A percentile compares a stretch with the other conserved stretches of the same genome.
Evolutionary conservation across 2,888 invertebrate species (phyloP).

Genomic region (Lasioglossum zephyrum): DNA sequence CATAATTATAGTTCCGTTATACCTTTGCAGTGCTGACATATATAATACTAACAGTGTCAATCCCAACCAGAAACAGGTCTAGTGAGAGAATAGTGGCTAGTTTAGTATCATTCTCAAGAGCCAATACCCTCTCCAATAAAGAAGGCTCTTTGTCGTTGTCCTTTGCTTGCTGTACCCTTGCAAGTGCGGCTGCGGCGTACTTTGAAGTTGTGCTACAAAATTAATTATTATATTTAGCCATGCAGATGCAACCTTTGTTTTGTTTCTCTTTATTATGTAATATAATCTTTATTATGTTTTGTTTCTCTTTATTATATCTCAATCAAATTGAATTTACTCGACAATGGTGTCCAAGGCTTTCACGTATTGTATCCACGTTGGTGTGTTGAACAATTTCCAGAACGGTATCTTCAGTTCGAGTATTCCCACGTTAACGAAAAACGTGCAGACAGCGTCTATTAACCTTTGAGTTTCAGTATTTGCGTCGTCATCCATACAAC

Average conservation of each 20-base stretch:
- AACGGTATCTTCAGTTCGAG: conserved; percentile 88
- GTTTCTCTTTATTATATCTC: no score
- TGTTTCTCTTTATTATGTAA: no score
- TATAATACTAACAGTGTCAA: conserved; percentile 88
- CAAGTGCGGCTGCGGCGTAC: conserved; percentile 87
- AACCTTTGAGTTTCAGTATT: conserved; percentile 87
- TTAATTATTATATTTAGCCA: neutral
- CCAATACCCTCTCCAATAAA: conserved; percentile 88
- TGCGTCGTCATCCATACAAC: conserved; percentile 87
- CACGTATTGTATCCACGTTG: conserved; percentile 88
- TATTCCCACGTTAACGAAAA: conserved; percentile 88
- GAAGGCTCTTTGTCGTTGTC: conserved; percentile 85
- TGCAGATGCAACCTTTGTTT: no score
- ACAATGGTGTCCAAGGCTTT: conserved; percentile 89
- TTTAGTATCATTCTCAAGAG: conserved; percentile 87
- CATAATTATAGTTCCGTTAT: neutral
- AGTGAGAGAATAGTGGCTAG: conserved; percentile 90
- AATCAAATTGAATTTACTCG: conserved; percentile 83
- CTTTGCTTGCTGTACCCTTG: conserved; percentile 75
- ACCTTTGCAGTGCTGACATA: neutral
- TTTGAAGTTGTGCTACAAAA: conserved; percentile 87
- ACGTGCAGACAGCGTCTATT: conserved; percentile 89
- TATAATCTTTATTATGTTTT: no score
- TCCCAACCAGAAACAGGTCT: conserved; percentile 92
- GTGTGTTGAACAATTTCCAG: conserved; percentile 88